A percentile compares a stretch with the other conserved stretches of the same genome.
These are phyloP conservation scores for Pseudopodoces humilis DNA, from an alignment of 2,113 vertebrate species.

Conservation along the genomic window DNA sequence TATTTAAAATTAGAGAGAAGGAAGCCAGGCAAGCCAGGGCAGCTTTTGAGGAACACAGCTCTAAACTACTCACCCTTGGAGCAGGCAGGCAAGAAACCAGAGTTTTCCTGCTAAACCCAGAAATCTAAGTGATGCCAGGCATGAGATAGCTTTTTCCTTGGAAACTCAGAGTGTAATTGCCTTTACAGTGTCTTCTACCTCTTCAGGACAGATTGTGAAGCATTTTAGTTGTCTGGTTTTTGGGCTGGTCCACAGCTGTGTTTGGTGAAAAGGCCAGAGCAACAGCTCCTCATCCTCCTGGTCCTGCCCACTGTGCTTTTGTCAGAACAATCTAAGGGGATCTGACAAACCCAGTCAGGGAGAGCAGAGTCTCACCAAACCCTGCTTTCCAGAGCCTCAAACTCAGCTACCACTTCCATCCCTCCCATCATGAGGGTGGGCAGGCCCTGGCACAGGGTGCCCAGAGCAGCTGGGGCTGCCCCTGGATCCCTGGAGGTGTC, in stretches of 20 bases:
- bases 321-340: not conserved
- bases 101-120: not conserved
- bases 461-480: not conserved
- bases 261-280: not conserved
- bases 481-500: not conserved
- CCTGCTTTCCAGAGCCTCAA: not conserved
- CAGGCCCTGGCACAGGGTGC: not conserved
- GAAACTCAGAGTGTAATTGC: not conserved
- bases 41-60: not conserved
- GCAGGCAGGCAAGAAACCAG: not conserved
- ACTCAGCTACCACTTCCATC: not conserved
- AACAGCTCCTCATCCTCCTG: not conserved
- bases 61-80: not conserved
- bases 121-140: not conserved
- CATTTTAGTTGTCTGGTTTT: not conserved
- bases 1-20: not conserved
- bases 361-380: not conserved
- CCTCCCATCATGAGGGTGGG: not conserved
- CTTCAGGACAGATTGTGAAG: not conserved
- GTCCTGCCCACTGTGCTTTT: not conserved
- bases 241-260: not conserved
- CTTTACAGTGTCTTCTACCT: not conserved
- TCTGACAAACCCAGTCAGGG: not conserved
- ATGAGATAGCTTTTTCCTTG: not conserved
- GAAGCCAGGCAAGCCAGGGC: not conserved